Conservation (phyloP, 2,888 invertebrate genomes). For the Chaetogeoica ovagalla region DNA sequence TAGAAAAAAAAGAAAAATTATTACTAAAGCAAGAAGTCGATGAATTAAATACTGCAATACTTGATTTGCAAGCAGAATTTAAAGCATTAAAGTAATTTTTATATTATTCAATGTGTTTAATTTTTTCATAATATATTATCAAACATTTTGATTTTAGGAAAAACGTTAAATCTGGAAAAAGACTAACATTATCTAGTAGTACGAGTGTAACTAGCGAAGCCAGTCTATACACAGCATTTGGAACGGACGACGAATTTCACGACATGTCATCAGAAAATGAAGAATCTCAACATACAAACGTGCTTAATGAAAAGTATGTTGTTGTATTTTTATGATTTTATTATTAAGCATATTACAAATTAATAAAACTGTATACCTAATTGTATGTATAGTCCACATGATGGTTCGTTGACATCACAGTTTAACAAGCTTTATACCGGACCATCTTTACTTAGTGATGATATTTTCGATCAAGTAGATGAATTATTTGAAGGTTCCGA, state of each 20-base stretch:
- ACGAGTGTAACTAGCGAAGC: constrained; percentile 55
- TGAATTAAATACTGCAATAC: constrained; percentile 56
- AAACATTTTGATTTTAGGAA: constrained; percentile 26
- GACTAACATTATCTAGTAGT: constrained; percentile 48
- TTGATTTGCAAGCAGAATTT: constrained; percentile 56
- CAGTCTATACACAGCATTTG: constrained; percentile 56
- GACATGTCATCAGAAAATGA: constrained; percentile 56
- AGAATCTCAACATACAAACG: constrained; percentile 28
- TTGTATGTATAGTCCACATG: constrained; percentile 49
- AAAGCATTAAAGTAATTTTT: constrained; percentile 55
- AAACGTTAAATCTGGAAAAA: constrained; percentile 17
- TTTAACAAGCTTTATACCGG: neutral
- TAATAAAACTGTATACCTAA: neutral
- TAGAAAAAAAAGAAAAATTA: constrained; percentile 56
- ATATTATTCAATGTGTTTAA: constrained; percentile 17
- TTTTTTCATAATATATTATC: neutral
- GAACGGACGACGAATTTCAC: constrained; percentile 57
- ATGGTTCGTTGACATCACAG: constrained; percentile 50
- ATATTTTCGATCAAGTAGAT: constrained; percentile 55
- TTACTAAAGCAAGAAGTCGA: constrained; percentile 56
- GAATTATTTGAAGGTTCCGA: constrained; percentile 55
- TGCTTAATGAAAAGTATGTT: constrained; percentile 28
- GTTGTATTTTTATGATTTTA: constrained; percentile 2
- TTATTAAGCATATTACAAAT: neutral
- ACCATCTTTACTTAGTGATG: constrained; percentile 32